Evolutionary conservation across 2,113 vertebrate species (phyloP).

Genomic region (Cynocephalus volans): DNA sequence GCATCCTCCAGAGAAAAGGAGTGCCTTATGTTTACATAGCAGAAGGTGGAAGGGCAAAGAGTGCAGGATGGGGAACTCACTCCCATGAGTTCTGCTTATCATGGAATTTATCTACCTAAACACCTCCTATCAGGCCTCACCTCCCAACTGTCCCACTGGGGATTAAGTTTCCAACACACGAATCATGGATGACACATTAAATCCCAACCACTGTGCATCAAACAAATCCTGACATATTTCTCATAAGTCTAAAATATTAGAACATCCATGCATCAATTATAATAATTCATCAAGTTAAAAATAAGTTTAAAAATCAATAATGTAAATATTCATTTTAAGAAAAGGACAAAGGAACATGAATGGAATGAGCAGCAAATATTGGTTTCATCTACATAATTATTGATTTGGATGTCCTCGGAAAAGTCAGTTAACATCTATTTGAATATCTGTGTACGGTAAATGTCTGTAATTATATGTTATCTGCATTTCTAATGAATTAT

Average conservation of each 20-base stretch:
- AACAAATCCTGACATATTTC: accelerated
- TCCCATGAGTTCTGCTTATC: no score
- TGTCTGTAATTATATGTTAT: background rate
- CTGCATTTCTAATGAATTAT: background rate
- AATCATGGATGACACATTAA: no score
- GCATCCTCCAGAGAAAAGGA: no score
- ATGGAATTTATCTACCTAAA: no score
- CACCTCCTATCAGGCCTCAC: no score
- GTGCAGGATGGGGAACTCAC: no score
- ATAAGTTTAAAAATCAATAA: background rate
- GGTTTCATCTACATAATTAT: background rate
- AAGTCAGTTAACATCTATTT: background rate
- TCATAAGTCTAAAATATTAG: background rate
- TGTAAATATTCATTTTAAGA: background rate
- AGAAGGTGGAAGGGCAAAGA: no score
- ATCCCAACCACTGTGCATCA: no score
- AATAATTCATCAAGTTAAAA: background rate
- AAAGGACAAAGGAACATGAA: background rate
- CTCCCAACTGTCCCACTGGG: no score
- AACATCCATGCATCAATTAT: background rate
- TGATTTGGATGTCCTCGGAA: background rate
- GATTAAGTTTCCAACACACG: no score
- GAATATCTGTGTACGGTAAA: background rate
- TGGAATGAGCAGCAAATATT: background rate
- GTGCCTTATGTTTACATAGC: no score